Evolutionary conservation across 2,797 vertebrate genomes (phyloP), one percentile per base, ranked within the genome.

Genomic region (Alosa sapidissima): DNA sequence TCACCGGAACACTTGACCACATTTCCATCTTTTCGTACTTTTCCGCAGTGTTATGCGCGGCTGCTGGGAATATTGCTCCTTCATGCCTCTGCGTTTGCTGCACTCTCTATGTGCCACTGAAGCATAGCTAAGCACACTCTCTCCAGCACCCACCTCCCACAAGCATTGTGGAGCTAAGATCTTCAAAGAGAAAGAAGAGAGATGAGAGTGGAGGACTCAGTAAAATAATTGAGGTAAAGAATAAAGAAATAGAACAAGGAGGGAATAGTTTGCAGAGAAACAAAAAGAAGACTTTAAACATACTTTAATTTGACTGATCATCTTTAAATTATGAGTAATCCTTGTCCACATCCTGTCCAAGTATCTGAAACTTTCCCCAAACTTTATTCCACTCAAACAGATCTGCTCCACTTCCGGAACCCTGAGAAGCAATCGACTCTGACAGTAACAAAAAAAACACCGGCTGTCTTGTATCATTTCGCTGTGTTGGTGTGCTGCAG

Each of bases 1-100:
- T 62, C 58, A 21, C 13, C 8, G 58, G 58, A 62, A 62, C 58
- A 62, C 24, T 62, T 62, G 58, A 62, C 58, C 58, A 62, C 58
- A 62, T 62, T 62, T 62, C 58, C 58, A 62, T 62, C 21, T 62
- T 62, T 24, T 9, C 58, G 8, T n/a, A 62, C 58, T 62, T 62
- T 62, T 62, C 58, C 58, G n/a, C 58, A n/a, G n/a, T n/a, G 58
- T 62, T 21, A 9, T 24, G 58, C 2, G 58, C 58, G 58, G n/a
- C 58, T 21, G n/a, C 55, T 60, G 55, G 55, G 55, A 62, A 62
- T 62, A 62, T 62, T 62, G n/a, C 58, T 62, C 58, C n/a, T 62
- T 62, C 58, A 24, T 62, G 58, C 6, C 58, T 24, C 3, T 62
- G n/a, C 6, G 58, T 62, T 24, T 24, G 58, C 58, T 8, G 58